These are phyloP conservation scores for Nannospalax galili DNA, from an alignment of 2,113 vertebrate genomes.

Conservation along the genomic window DNA sequence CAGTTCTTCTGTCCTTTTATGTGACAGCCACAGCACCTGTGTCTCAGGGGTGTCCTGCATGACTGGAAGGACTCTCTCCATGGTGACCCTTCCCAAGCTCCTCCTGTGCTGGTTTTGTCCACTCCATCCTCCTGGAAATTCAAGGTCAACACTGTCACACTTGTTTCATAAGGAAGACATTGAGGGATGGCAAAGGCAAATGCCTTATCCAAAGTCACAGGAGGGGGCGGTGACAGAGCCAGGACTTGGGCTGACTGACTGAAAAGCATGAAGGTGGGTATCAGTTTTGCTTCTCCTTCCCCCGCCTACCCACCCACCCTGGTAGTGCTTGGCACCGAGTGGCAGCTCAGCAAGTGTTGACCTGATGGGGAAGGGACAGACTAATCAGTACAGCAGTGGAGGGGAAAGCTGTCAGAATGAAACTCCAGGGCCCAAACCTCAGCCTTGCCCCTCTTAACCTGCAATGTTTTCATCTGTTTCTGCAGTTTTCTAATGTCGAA, in stretches of 20 bases:
- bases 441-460: no score
- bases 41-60: rapidly evolving
- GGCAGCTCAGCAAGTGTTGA: not conserved
- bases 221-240: not conserved
- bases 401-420: not conserved
- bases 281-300: not conserved
- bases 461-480: not conserved
- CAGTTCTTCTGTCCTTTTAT: not conserved
- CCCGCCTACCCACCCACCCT: not conserved
- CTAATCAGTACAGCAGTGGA: not conserved
- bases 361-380: rapidly evolving
- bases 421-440: not conserved
- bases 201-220: not conserved
- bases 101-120: not conserved
- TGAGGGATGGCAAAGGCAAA: rapidly evolving
- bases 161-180: not conserved
- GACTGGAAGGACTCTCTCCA: not conserved
- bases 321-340: not conserved
- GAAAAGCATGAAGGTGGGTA: not conserved
- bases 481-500: not conserved
- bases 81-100: not conserved
- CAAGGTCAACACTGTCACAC: no score
- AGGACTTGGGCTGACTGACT: not conserved
- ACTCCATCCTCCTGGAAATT: not conserved
- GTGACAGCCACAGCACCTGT: not conserved